A percentile compares a stretch with the other conserved stretches of the same genome.
Conservation (phyloP, 1,140 invertebrate species). For the Drosophila ambigua region DNA sequence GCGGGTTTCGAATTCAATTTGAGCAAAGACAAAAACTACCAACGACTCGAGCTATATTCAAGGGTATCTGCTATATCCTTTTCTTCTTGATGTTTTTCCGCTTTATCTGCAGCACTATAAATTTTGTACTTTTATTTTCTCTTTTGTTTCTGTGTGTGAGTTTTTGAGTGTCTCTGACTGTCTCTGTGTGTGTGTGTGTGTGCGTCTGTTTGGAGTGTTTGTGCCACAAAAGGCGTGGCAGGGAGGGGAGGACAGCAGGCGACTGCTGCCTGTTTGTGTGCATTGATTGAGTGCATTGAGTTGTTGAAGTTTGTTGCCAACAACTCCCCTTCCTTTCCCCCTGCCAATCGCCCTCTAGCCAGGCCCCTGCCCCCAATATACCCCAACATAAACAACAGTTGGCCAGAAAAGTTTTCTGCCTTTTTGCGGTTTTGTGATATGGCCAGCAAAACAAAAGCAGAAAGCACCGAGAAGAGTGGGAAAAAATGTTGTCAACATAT, state of each 20-base stretch:
- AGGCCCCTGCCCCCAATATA: neutral
- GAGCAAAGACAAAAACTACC: too few species aligned
- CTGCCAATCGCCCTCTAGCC: too few species aligned
- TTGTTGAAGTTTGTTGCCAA: constrained; percentile 74
- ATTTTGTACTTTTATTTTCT: constrained; percentile 45
- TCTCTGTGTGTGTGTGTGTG: constrained; percentile 51
- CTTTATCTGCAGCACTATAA: constrained; percentile 68
- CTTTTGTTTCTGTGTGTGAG: constrained; percentile 49
- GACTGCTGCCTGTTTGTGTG: constrained; percentile 54
- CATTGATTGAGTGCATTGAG: constrained; percentile 81
- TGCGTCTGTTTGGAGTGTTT: constrained; percentile 70
- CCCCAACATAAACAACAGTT: constrained; percentile 47
- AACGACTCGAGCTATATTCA: too few species aligned
- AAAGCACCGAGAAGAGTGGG: constrained; percentile 21
- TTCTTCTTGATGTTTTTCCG: constrained; percentile 30
- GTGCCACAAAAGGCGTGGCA: constrained; percentile 63
- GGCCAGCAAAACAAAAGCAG: constrained; percentile 50
- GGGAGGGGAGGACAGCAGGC: constrained; percentile 2
- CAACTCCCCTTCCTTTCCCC: neutral
- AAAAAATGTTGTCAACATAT: constrained; percentile 65
- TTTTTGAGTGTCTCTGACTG: neutral
- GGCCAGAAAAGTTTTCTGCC: constrained; percentile 67
- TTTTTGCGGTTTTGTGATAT: constrained; percentile 76
- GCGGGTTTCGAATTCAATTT: too few species aligned
- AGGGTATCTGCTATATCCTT: neutral